A percentile compares a stretch with the other conserved stretches of the same genome.
Evolutionary conservation across 2,113 vertebrate genomes (phyloP).

Genomic region (Amblyornis subalaris): DNA sequence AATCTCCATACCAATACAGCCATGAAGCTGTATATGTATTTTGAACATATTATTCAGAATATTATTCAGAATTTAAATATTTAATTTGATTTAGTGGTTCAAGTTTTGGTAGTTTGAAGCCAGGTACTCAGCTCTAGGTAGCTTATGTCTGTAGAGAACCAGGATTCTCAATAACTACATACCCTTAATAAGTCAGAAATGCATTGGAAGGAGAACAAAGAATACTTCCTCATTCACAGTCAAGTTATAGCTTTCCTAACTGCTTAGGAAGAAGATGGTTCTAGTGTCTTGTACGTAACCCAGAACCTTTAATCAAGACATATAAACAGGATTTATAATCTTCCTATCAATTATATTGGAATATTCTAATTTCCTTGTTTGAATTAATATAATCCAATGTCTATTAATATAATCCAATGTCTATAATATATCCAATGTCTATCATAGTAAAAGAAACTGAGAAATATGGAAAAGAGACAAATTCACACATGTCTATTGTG

Average conservation of each 20-base stretch:
- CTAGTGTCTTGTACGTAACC: not conserved
- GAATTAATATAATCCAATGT: not conserved
- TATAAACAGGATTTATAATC: not conserved
- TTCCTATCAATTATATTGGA: not conserved
- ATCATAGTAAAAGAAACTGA: not conserved
- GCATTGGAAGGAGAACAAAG: not conserved
- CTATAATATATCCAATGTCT: too few relatives aligned
- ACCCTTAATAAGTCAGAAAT: not conserved
- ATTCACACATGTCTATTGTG: rapidly evolving
- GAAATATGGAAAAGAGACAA: not conserved
- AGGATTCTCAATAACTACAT: not conserved
- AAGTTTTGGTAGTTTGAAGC: not conserved
- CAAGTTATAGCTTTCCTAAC: not conserved
- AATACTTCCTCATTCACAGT: not conserved
- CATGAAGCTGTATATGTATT: not conserved
- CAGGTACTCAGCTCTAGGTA: not conserved
- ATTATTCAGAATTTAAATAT: not conserved
- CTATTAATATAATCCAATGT: not conserved
- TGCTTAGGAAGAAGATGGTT: not conserved
- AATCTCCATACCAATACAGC: not conserved
- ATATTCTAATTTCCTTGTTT: not conserved
- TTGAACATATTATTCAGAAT: not conserved
- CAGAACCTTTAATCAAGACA: not conserved
- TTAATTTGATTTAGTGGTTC: not conserved
- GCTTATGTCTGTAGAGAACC: not conserved